Percentiles rank a stretch among this genome's conserved stretches.
Conservation (phyloP, 2,113 vertebrate species). For the Pionites leucogaster region DNA sequence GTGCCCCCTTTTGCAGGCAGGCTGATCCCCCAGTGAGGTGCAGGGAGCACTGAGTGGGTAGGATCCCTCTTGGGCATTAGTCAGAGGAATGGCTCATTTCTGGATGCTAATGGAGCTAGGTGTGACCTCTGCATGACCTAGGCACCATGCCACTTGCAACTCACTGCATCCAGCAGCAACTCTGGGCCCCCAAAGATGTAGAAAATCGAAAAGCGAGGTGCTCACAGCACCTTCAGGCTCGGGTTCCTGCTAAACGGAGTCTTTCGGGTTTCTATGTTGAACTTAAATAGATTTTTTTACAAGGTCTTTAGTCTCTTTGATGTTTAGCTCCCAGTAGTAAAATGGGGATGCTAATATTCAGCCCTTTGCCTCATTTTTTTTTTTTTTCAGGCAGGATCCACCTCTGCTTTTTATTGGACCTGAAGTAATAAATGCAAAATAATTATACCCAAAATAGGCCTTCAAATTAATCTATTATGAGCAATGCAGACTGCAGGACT, state of each 20-base stretch:
- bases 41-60: not conserved
- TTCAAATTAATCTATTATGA: not conserved
- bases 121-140: not conserved
- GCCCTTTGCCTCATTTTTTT: not conserved
- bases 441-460: not conserved
- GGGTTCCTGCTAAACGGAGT: not conserved
- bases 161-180: not conserved
- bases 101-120: not conserved
- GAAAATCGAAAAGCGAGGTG: not conserved
- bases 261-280: not conserved
- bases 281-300: not conserved
- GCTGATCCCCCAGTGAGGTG: not conserved
- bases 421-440: constrained; percentile 25
- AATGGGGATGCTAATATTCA: constrained; percentile 19
- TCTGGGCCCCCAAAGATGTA: not conserved
- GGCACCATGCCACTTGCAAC: not conserved
- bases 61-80: not conserved
- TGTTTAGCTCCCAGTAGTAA: not conserved
- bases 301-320: not conserved
- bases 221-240: not conserved
- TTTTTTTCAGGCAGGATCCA: not conserved
- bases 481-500: not conserved
- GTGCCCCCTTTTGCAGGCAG: not conserved
- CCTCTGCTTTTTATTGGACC: not conserved
- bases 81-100: constrained; percentile 25